A percentile compares a stretch with the other conserved stretches of the same genome.
phyloP scores from a whole-genome alignment of 92 coral and sea anemone genomes.

The Parazoanthus atlanticus region DNA sequence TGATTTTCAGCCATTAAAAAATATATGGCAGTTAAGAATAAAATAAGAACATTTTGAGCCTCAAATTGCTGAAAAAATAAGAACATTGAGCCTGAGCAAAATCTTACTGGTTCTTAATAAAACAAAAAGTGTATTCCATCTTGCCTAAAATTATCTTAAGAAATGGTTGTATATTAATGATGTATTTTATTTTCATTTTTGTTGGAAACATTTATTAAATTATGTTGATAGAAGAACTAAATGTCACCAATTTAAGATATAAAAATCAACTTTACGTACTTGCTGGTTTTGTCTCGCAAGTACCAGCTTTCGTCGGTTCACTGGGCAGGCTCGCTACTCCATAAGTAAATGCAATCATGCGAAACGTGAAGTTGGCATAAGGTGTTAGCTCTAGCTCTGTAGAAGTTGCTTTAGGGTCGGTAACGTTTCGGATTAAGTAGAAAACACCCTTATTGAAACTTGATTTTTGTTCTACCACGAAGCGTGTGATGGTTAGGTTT shows the following conservation, averaged over 20 bases:
- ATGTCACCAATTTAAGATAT: neutral
- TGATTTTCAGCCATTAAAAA: no score
- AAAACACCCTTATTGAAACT: neutral
- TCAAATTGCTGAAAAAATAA: no score
- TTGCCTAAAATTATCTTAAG: no score
- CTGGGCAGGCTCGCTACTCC: neutral
- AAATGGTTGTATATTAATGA: no score
- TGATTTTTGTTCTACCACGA: conserved; percentile 12
- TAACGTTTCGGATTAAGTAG: conserved; percentile 2
- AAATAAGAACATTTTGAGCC: no score
- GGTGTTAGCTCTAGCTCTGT: neutral
- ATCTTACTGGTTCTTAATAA: no score
- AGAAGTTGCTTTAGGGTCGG: conserved; percentile 6
- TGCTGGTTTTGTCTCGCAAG: neutral
- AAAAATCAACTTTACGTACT: neutral
- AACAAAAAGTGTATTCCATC: no score
- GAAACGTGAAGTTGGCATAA: neutral
- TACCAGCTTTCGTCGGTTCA: neutral
- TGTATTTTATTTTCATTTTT: no score
- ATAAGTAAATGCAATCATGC: neutral
- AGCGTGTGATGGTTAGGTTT: neutral
- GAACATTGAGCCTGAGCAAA: no score
- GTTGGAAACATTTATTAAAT: no score
- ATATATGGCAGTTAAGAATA: no score
- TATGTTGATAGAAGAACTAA: no score